Base-by-base conservation (phyloP, 2,113 vertebrate genomes). In the Mionectes macconnelli region DNA sequence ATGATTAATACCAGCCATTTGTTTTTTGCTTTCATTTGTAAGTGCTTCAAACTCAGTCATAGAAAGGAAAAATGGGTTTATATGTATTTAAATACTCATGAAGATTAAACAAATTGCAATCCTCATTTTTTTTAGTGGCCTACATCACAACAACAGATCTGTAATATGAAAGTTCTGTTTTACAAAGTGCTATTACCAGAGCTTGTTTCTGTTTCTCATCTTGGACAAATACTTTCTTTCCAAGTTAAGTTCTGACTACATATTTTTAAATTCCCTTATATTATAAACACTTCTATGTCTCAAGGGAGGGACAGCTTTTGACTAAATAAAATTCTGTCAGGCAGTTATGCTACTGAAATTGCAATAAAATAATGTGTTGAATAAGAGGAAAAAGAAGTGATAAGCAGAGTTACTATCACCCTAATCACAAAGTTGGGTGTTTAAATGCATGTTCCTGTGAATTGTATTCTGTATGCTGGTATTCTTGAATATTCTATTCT, bases 171-270 rank as follows among this genome's bases (percentile, higher is more conserved):
- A 86, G 20, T 90, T 95, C 57, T 94, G 4, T 74, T 69, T 76
- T 72, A 90, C 63, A 44, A 80, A 64, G 23, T 73, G 70, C 83
- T 88, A 84, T 75, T 90, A 42, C 35, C 44, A 33, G 10, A n/a
- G 70, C 72, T 94, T 95, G 40, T 93, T 97, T 94, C 55, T 10
- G 37, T 84, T 96, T 94, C 92, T 95, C 33, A 64, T 87, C 40
- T 67, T 87, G 40, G 60, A 87, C 95, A 80, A 97, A 80, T 35
- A 64, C 72, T 92, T 92, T 20, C 53, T 91, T 95, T 95, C 53
- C 39, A 79, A 31, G 24, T 87, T 93, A 86, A 95, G 89, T 95
- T 95, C 52, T 96, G 25, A 59, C 13, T 84, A 53, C 11, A 16
- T 91, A 37, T 89, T 97, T 97, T 87, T 55, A 90, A 93, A 52